Evolutionary conservation across 2,888 invertebrate genomes (phyloP).

Genomic region (Perizoma affinitatum): DNA sequence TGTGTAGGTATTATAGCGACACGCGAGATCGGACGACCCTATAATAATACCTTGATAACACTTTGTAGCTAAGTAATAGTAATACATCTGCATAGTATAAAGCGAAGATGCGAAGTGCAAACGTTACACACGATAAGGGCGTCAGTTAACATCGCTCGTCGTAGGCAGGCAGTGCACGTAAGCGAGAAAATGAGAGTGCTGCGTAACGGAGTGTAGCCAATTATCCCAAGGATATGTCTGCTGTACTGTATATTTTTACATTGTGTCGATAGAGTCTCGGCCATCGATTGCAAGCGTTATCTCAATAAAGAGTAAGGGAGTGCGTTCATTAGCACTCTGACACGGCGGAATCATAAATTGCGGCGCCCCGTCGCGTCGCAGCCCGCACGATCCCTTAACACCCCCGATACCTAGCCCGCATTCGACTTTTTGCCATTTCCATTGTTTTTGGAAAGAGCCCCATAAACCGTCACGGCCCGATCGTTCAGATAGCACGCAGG

Average conservation of each 20-base stretch:
- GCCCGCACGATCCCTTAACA: conserved; percentile 71
- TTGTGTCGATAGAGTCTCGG: conserved; percentile 37
- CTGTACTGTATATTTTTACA: conserved; percentile 24
- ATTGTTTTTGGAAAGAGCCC: conserved; percentile 78
- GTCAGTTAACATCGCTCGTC: conserved; percentile 44
- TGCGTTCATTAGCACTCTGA: conserved; percentile 83
- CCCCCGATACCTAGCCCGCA: conserved; percentile 71
- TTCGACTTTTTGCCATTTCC: conserved; percentile 79
- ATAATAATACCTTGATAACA: conserved; percentile 73
- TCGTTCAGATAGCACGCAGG: conserved; percentile 76
- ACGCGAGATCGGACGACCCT: conserved; percentile 72
- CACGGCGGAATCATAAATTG: conserved; percentile 82
- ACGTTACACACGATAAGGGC: conserved; percentile 15
- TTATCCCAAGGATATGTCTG: conserved; percentile 22
- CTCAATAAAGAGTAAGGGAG: conserved; percentile 83
- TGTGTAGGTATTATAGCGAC: conserved; percentile 57
- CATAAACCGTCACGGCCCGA: conserved; percentile 77
- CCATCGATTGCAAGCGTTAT: conserved; percentile 78
- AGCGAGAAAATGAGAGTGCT: conserved; percentile 26
- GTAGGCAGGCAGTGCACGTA: conserved; percentile 22
- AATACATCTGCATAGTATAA: not conserved
- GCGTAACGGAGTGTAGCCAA: conserved; percentile 24
- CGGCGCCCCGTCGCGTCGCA: conserved; percentile 79
- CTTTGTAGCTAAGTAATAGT: conserved; percentile 10
- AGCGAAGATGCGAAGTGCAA: no score